Conservation (phyloP, 2,797 vertebrate species). For the Falco peregrinus region DNA sequence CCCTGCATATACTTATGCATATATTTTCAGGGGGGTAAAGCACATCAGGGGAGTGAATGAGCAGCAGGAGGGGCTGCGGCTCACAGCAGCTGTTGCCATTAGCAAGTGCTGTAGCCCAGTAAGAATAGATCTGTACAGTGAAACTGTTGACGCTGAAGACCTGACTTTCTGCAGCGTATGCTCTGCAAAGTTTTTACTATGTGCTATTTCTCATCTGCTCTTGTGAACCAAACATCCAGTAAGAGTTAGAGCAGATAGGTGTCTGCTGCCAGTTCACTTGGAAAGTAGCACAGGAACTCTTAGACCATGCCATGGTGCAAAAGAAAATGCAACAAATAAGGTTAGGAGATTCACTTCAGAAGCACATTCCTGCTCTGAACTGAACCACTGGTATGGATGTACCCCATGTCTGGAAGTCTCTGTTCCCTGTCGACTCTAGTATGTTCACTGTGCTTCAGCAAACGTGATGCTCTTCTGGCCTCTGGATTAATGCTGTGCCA, state of each 20-base stretch:
- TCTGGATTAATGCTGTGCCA: neutral
- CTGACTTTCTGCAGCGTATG: neutral
- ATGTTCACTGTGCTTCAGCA: neutral
- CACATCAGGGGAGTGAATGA: neutral
- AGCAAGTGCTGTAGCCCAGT: neutral
- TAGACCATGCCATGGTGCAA: neutral
- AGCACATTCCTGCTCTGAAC: neutral
- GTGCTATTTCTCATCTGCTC: neutral
- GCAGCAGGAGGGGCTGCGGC: neutral
- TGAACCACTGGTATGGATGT: neutral
- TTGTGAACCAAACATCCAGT: neutral
- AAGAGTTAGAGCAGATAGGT: neutral
- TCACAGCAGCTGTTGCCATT: neutral
- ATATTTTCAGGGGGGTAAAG: neutral
- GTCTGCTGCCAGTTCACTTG: neutral
- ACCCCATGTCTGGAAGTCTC: neutral
- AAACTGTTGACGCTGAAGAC: neutral
- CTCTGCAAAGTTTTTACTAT: neutral
- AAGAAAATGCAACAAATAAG: neutral
- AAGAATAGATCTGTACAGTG: neutral
- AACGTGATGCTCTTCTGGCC: neutral
- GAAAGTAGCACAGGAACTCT: neutral
- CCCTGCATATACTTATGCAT: neutral
- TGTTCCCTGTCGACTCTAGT: neutral
- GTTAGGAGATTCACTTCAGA: neutral